Percentiles rank a stretch among this genome's conserved stretches.
Conservation (phyloP, 2,888 invertebrate species). For the Cyclophora albipunctata region DNA sequence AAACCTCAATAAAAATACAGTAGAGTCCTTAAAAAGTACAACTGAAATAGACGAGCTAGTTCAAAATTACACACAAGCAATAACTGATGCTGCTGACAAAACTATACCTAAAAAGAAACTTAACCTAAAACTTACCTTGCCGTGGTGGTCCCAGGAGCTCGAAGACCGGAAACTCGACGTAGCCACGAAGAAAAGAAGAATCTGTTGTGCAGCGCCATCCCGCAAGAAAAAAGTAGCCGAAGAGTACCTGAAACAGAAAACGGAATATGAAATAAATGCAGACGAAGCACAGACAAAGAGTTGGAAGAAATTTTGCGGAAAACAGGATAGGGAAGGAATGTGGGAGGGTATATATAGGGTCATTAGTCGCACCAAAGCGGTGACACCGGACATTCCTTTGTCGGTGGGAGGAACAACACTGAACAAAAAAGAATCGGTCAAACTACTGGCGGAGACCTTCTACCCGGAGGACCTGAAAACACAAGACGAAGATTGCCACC, state of each 20-base stretch:
- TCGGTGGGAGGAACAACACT: neutral
- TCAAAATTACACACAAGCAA: neutral
- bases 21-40: too few species aligned
- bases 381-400: neutral
- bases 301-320: slow-evolving; percentile 13
- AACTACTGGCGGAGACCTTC: neutral
- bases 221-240: too few species aligned
- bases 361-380: slow-evolving; percentile 1
- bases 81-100: neutral
- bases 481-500: neutral
- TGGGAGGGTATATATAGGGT: slow-evolving; percentile 16
- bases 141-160: slow-evolving; percentile 6
- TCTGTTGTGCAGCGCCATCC: neutral
- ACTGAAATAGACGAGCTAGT: too few species aligned
- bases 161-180: too few species aligned
- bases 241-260: too few species aligned
- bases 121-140: neutral
- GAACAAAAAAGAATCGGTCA: neutral
- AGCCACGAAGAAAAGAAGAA: slow-evolving; percentile 1
- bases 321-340: slow-evolving; percentile 9
- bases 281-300: slow-evolving; percentile 1
- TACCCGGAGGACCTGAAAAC: neutral
- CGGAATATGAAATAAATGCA: neutral
- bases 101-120: neutral
- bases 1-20: too few species aligned